These are phyloP conservation scores for Ladona fulva DNA, from an alignment of 1,140 invertebrate genomes.

Conservation along the genomic window DNA sequence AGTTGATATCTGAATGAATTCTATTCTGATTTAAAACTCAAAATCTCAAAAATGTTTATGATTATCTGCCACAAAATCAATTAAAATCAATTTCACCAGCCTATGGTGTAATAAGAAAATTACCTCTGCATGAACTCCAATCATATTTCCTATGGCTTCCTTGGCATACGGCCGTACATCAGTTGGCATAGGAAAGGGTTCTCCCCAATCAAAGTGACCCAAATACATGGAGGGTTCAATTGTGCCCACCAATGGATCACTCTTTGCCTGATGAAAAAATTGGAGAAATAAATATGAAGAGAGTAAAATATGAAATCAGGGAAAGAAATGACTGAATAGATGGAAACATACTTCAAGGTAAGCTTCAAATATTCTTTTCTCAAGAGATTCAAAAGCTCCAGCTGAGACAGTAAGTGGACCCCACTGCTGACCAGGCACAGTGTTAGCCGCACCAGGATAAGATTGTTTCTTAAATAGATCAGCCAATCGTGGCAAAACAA, in stretches of 20 bases:
- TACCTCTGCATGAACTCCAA: conserved; percentile 88
- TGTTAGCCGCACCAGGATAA: conserved; percentile 55
- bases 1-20: too few species aligned
- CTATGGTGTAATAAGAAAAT: background rate
- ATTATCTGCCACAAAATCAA: too few species aligned
- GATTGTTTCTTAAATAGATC: conserved; percentile 52
- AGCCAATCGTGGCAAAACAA: conserved; percentile 56
- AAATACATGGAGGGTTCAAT: conserved; percentile 94
- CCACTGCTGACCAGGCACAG: background rate
- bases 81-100: background rate
- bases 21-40: too few species aligned
- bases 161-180: conserved; percentile 85
- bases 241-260: conserved; percentile 83
- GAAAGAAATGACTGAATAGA: background rate
- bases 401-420: conserved; percentile 20
- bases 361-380: conserved; percentile 56
- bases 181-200: conserved; percentile 27
- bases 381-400: conserved; percentile 50
- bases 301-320: background rate
- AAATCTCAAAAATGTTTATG: too few species aligned
- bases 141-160: conserved; percentile 83
- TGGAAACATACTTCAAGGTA: background rate
- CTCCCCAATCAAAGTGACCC: conserved; percentile 69
- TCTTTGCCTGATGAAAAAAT: conserved; percentile 84
- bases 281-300: background rate